These are phyloP conservation scores for Ceramica pisi DNA, from an alignment of 2,888 invertebrate genomes.

Conservation along the genomic window DNA sequence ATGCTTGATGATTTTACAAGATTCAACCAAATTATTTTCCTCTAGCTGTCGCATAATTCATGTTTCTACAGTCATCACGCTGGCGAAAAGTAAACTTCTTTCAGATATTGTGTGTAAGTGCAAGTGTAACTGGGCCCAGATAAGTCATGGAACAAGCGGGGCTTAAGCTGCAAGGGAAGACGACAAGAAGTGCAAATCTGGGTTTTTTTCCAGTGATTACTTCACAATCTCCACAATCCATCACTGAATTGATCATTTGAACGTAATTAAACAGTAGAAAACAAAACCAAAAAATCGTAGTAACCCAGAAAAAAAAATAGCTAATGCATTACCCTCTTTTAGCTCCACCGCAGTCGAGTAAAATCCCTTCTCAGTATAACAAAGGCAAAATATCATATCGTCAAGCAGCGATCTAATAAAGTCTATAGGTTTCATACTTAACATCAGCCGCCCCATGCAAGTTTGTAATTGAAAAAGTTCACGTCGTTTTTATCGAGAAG, in stretches of 20 bases:
- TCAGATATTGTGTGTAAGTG: not conserved
- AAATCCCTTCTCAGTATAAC: conserved; percentile 63
- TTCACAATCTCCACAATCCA: not conserved
- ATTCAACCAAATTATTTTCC: no score
- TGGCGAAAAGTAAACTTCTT: not conserved
- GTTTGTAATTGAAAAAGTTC: conserved; percentile 90
- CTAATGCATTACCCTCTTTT: not conserved
- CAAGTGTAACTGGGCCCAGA: not conserved
- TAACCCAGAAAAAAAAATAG: no score
- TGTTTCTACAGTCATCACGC: not conserved
- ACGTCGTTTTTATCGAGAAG: conserved; percentile 74
- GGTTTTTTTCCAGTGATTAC: not conserved
- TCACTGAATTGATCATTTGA: not conserved
- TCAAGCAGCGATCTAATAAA: conserved; percentile 65
- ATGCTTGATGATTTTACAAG: not conserved
- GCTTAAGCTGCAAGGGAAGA: not conserved
- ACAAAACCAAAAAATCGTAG: not conserved
- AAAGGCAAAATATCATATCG: conserved; percentile 77
- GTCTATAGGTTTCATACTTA: conserved; percentile 74
- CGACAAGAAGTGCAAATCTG: not conserved
- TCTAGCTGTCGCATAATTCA: no score
- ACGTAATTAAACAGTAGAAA: not conserved
- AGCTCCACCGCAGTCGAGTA: not conserved
- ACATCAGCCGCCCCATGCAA: conserved; percentile 84
- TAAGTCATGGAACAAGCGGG: not conserved